Conservation (phyloP, 2,888 invertebrate genomes). For the Nipponacmea schrenckii region DNA sequence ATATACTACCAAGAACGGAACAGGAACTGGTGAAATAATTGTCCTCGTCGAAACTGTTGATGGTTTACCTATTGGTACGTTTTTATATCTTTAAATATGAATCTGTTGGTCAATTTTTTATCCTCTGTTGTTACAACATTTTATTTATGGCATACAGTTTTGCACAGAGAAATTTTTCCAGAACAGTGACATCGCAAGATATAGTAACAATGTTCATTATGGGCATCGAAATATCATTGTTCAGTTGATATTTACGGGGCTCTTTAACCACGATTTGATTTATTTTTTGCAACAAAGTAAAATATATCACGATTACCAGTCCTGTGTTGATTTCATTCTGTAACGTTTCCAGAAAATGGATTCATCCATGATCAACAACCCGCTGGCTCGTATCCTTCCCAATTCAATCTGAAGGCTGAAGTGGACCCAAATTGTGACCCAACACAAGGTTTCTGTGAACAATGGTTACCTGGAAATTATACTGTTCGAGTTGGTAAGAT, state of each 20-base stretch:
- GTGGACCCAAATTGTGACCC: constrained; percentile 61
- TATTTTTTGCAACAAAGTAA: too few species aligned
- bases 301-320: too few species aligned
- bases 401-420: constrained; percentile 48
- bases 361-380: constrained; percentile 47
- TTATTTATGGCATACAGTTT: too few species aligned
- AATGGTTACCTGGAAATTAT: constrained; percentile 60
- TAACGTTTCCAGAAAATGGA: constrained; percentile 29
- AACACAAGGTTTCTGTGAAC: constrained; percentile 53
- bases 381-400: constrained; percentile 46
- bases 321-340: too few species aligned
- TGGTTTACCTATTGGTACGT: constrained; percentile 50
- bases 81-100: not conserved
- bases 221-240: too few species aligned
- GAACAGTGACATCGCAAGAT: too few species aligned
- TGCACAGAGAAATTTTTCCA: too few species aligned
- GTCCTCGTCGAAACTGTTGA: constrained; percentile 50
- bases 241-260: too few species aligned
- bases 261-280: too few species aligned
- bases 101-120: not conserved
- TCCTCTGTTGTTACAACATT: constrained; percentile 2
- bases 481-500: constrained; percentile 50
- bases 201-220: too few species aligned
- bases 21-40: constrained; percentile 55
- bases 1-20: constrained; percentile 51